A percentile compares a stretch with the other conserved stretches of the same genome.
Conservation (phyloP, 1,140 invertebrate genomes). For the Conus ventricosus region DNA sequence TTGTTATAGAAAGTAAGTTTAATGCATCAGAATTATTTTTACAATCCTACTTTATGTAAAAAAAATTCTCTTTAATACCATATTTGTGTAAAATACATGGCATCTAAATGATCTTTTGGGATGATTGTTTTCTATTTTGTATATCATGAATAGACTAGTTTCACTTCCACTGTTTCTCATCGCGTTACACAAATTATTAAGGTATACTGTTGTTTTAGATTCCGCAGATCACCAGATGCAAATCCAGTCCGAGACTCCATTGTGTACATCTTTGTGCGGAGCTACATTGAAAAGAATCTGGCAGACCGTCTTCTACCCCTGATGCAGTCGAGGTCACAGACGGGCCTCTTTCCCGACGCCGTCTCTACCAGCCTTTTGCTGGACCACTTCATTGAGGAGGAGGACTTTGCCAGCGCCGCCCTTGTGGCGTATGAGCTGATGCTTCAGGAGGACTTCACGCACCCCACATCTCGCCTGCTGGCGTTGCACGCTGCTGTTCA, state of each 20-base stretch:
- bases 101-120: too few relatives aligned
- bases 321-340: constrained; percentile 86
- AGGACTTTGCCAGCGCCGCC: constrained; percentile 84
- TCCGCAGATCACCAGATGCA: constrained; percentile 83
- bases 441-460: constrained; percentile 90
- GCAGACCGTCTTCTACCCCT: constrained; percentile 82
- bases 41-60: too few relatives aligned
- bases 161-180: too few relatives aligned
- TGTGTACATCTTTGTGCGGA: constrained; percentile 85
- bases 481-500: constrained; percentile 55
- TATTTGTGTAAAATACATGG: too few relatives aligned
- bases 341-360: constrained; percentile 91
- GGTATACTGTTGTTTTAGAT: constrained; percentile 74
- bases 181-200: too few relatives aligned
- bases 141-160: too few relatives aligned
- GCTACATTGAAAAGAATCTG: constrained; percentile 79
- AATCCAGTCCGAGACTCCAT: constrained; percentile 85
- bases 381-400: constrained; percentile 84
- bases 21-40: too few relatives aligned
- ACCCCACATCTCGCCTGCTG: constrained; percentile 83
- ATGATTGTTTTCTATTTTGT: too few relatives aligned
- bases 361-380: constrained; percentile 88
- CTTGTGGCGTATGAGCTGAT: constrained; percentile 86
- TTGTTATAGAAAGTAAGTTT: too few relatives aligned
- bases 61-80: too few relatives aligned